phyloP scores from a whole-genome alignment of 2,888 invertebrate genomes.

The Pyrgus malvae region DNA sequence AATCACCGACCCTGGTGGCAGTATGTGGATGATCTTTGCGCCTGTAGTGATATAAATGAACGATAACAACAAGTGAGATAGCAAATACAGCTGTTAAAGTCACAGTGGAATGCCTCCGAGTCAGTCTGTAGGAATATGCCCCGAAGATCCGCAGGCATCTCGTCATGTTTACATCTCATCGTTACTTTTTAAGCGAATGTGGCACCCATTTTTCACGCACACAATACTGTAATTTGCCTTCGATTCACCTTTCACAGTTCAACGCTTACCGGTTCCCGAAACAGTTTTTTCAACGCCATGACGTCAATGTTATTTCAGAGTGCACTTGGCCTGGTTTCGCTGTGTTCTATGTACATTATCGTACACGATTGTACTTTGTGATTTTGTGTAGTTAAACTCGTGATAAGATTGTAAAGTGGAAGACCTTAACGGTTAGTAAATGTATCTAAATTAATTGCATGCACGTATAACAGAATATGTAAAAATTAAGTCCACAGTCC shows the following conservation, averaged over 20 bases:
- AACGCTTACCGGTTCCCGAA: conserved; percentile 9
- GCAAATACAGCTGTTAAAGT: conserved; percentile 58
- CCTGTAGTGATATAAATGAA: conserved; percentile 63
- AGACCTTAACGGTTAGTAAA: conserved; percentile 17
- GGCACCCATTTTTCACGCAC: neutral
- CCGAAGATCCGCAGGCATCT: conserved; percentile 69
- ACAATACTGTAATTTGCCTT: neutral
- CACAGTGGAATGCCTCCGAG: conserved; percentile 64
- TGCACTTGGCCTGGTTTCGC: conserved; percentile 21
- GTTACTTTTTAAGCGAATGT: conserved; percentile 1
- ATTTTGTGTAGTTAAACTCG: conserved; percentile 1
- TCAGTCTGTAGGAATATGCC: conserved; percentile 68
- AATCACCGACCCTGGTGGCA: conserved; percentile 57
- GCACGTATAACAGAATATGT: conserved; percentile 1
- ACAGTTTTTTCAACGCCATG: conserved; percentile 21
- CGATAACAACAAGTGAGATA: conserved; percentile 54
- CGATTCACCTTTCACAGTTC: conserved; percentile 4
- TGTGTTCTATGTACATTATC: conserved; percentile 15
- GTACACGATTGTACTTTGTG: neutral
- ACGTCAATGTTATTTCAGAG: conserved; percentile 26
- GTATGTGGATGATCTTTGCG: conserved; percentile 47
- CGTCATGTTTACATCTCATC: conserved; percentile 54
- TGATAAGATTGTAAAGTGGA: conserved; percentile 1
- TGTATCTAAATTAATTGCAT: conserved; percentile 16
- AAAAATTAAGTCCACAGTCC: neutral